Evolutionary conservation across 2,888 invertebrate species (phyloP).

Genomic region (Alloplasta piceator): DNA sequence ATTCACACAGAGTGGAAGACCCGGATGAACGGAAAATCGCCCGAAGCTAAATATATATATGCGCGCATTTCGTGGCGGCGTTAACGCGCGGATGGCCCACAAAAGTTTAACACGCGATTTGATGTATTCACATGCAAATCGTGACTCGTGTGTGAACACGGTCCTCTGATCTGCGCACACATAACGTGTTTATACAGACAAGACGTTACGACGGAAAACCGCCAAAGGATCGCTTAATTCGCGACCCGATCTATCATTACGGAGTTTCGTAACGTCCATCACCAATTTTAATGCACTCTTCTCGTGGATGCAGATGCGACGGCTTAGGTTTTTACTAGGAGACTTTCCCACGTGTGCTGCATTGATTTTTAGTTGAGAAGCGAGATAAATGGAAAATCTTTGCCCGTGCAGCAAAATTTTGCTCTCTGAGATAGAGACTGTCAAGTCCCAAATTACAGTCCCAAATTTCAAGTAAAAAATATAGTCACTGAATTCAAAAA

Average conservation of each 20-base stretch:
- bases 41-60: slow-evolving; percentile 48
- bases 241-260: slow-evolving; percentile 51
- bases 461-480: no score
- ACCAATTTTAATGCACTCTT: slow-evolving; percentile 10
- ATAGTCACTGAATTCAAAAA: no score
- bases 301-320: slow-evolving; percentile 11
- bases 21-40: slow-evolving; percentile 34
- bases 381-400: no score
- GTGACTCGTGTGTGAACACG: slow-evolving; percentile 22
- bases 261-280: slow-evolving; percentile 46
- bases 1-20: neutral
- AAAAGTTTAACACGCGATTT: slow-evolving; percentile 20
- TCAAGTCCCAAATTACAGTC: no score
- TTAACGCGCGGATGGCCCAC: neutral
- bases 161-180: slow-evolving; percentile 13
- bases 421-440: no score
- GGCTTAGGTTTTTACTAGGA: slow-evolving; percentile 8
- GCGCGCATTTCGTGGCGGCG: slow-evolving; percentile 15
- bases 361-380: no score
- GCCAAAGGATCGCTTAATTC: slow-evolving; percentile 35
- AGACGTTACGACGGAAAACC: slow-evolving; percentile 29
- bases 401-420: no score
- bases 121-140: slow-evolving; percentile 5
- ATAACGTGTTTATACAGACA: neutral
- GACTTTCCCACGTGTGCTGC: slow-evolving; percentile 47